Evolutionary conservation across 1,140 invertebrate genomes (phyloP).

Genomic region (Thaumatotibia leucotreta): DNA sequence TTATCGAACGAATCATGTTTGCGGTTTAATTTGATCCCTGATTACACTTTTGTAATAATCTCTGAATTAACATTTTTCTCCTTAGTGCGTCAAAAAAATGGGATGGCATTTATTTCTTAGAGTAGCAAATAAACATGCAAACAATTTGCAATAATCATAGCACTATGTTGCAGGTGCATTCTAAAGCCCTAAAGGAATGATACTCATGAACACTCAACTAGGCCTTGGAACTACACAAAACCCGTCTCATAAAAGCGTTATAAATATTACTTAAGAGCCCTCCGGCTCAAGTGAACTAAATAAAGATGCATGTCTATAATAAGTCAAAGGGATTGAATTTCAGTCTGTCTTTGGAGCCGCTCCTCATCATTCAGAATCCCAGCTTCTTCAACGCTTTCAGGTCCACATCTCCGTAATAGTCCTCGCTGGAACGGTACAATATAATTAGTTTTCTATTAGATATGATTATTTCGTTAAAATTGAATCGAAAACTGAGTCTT

Average conservation of each 20-base stretch:
- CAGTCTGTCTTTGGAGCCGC: constrained; percentile 66
- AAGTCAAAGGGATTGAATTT: constrained; percentile 64
- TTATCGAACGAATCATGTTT: no score
- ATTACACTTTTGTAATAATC: no score
- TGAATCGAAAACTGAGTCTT: background rate
- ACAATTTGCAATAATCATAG: no score
- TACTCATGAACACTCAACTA: no score
- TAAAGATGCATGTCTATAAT: constrained; percentile 47
- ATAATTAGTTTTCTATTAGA: background rate
- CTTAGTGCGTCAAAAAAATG: no score
- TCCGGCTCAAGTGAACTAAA: constrained; percentile 11
- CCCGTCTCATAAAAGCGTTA: background rate
- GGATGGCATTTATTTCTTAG: no score
- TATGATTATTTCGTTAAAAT: background rate
- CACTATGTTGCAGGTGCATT: no score
- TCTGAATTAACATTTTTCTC: no score
- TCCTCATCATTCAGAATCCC: constrained; percentile 80
- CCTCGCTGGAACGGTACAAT: constrained; percentile 80
- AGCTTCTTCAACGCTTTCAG: constrained; percentile 87
- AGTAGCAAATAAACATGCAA: no score
- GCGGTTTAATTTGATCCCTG: no score
- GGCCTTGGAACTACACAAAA: no score
- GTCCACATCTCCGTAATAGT: constrained; percentile 91
- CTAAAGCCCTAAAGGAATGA: no score
- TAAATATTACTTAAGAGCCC: background rate